Evolutionary conservation across 1,140 invertebrate genomes (phyloP).

Genomic region (Drosophila oshimai): DNA sequence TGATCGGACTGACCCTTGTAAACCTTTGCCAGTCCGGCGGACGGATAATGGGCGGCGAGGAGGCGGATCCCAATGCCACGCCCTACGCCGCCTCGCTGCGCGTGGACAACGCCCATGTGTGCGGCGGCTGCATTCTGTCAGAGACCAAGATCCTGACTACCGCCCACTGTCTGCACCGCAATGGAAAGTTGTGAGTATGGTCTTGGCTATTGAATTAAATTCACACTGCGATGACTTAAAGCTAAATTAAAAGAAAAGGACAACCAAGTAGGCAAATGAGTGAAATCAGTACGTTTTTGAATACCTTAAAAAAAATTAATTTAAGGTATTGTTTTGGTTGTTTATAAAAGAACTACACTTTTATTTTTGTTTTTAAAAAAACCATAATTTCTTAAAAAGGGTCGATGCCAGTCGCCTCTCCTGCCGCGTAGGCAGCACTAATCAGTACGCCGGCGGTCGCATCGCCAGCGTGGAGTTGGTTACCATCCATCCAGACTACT

Average conservation of each 20-base stretch:
- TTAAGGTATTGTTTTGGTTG: too few species aligned
- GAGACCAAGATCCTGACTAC: conserved; percentile 53
- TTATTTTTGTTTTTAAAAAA: not conserved
- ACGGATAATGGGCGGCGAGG: conserved; percentile 67
- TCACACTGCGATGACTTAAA: too few species aligned
- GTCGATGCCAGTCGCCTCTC: conserved; percentile 42
- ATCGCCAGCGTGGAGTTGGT: conserved; percentile 25
- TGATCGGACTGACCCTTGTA: not conserved
- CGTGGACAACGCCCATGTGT: conserved; percentile 66
- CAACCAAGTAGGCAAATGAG: not conserved
- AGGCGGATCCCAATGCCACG: conserved; percentile 37
- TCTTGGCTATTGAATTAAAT: too few species aligned
- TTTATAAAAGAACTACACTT: too few species aligned
- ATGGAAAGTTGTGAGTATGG: conserved; percentile 53
- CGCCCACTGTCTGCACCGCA: conserved; percentile 63
- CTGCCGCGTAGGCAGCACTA: conserved; percentile 70
- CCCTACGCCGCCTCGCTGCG: conserved; percentile 63
- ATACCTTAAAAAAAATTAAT: too few species aligned
- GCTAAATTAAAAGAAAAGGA: not conserved
- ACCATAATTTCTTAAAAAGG: not conserved
- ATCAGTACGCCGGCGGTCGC: conserved; percentile 70
- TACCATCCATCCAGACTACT: conserved; percentile 76
- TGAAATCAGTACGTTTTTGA: too few species aligned
- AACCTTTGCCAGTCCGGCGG: not conserved
- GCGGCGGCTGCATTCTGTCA: conserved; percentile 56